Evolutionary conservation across 2,797 vertebrate species (phyloP).

Genomic region (Alauda arvensis): DNA sequence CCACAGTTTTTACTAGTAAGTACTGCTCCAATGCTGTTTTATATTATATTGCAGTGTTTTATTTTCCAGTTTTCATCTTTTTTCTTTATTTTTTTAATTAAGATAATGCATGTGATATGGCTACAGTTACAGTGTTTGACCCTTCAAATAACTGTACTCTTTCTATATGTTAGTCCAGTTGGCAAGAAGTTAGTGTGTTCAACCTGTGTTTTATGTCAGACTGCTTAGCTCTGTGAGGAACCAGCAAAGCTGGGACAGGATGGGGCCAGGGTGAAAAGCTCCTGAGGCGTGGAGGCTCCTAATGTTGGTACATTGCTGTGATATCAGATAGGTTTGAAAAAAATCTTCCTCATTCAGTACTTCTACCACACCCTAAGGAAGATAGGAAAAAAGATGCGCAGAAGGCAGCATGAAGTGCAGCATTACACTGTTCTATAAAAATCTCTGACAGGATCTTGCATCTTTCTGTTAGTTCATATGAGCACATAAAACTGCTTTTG

Average conservation of each 20-base stretch:
- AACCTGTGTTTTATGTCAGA: neutral
- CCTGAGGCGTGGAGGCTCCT: neutral
- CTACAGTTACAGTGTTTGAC: neutral
- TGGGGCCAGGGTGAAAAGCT: neutral
- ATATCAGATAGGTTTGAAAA: neutral
- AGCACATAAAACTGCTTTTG: neutral
- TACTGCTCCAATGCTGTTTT: neutral
- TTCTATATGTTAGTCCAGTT: neutral
- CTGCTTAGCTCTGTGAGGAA: neutral
- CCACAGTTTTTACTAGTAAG: neutral
- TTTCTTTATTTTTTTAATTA: neutral
- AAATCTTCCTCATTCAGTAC: neutral
- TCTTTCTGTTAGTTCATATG: neutral
- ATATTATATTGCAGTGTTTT: neutral
- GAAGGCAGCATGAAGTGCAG: neutral
- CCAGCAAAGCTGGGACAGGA: neutral
- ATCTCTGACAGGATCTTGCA: neutral
- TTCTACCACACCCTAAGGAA: neutral
- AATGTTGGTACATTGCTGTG: neutral
- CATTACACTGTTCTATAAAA: neutral
- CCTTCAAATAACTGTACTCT: neutral
- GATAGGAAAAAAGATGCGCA: neutral
- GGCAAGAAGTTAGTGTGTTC: neutral
- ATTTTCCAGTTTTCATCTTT: neutral
- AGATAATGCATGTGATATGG: neutral